These are phyloP conservation scores for Sinocyclocheilus rhinocerous DNA, from an alignment of 2,113 vertebrate species.

Conservation along the genomic window DNA sequence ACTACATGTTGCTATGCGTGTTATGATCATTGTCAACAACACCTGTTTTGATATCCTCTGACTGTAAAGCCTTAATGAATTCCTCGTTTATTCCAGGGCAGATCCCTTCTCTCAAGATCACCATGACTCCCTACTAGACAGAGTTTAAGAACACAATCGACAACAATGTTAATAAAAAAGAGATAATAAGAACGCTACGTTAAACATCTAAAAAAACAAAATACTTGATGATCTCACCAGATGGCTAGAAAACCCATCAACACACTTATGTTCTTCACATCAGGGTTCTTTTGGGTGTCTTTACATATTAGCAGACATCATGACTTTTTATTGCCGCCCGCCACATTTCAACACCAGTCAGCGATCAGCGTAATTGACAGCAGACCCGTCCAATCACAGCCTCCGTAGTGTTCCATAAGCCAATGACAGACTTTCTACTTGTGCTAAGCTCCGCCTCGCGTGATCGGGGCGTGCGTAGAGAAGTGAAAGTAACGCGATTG, in stretches of 20 bases:
- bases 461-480: conserved; percentile 27
- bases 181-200: not conserved
- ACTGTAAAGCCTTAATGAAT: conserved; percentile 75
- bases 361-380: not conserved
- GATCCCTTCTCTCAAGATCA: conserved; percentile 81
- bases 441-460: not conserved
- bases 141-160: not conserved
- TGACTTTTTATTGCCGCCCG: not conserved
- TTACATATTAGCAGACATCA: not conserved
- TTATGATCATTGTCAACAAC: conserved; percentile 50
- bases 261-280: not conserved
- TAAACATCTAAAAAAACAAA: not conserved
- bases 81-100: conserved; percentile 86
- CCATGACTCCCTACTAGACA: conserved; percentile 67
- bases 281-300: not conserved
- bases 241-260: not conserved
- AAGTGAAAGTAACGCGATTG: conserved; percentile 35
- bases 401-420: not conserved
- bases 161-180: not conserved
- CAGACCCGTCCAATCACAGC: not conserved
- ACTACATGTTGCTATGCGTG: not conserved
- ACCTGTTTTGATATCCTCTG: conserved; percentile 83
- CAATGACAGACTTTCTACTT: not conserved
- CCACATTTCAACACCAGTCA: not conserved
- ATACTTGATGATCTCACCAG: not conserved